These are phyloP conservation scores for Botia almorhae DNA, from an alignment of 2,797 vertebrate species.

Conservation along the genomic window DNA sequence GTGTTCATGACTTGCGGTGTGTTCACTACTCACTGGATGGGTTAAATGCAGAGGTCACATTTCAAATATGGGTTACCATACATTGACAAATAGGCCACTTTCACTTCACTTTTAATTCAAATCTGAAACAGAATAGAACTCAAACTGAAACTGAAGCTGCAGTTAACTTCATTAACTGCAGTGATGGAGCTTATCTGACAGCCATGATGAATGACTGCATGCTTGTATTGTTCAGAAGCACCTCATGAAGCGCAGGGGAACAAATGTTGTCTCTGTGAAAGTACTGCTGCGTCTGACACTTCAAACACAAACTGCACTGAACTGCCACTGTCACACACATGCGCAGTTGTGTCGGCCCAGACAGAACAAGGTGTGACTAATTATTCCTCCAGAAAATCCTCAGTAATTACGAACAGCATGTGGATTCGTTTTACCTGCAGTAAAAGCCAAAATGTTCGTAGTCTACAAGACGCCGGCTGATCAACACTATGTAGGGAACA, in stretches of 20 bases:
- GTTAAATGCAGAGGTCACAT: too few relatives aligned
- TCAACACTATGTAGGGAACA: conserved; percentile 72
- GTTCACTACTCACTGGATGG: too few relatives aligned
- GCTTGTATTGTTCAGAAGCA: conserved; percentile 62
- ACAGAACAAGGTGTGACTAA: conserved; percentile 75
- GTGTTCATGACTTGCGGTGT: too few relatives aligned
- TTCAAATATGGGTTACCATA: too few relatives aligned
- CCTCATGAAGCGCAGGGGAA: conserved; percentile 18
- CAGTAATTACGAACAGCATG: conserved; percentile 73
- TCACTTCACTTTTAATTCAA: too few relatives aligned
- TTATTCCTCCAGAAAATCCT: conserved; percentile 66
- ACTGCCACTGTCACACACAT: too few relatives aligned
- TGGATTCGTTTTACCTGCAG: conserved; percentile 76
- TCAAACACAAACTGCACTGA: conserved; percentile 7
- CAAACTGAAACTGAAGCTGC: too few relatives aligned
- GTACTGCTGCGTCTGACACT: not conserved
- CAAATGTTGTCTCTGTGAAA: not conserved
- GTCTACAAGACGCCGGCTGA: conserved; percentile 71
- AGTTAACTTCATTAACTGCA: conserved; percentile 29
- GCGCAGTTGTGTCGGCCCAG: conserved; percentile 57
- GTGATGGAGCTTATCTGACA: conserved; percentile 42
- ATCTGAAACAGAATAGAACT: too few relatives aligned
- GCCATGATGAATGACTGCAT: conserved; percentile 58
- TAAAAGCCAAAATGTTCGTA: conserved; percentile 76
- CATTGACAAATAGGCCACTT: too few relatives aligned